Evolutionary conservation across 2,797 vertebrate species (phyloP).

Genomic region (Scomberomorus guttatus): DNA sequence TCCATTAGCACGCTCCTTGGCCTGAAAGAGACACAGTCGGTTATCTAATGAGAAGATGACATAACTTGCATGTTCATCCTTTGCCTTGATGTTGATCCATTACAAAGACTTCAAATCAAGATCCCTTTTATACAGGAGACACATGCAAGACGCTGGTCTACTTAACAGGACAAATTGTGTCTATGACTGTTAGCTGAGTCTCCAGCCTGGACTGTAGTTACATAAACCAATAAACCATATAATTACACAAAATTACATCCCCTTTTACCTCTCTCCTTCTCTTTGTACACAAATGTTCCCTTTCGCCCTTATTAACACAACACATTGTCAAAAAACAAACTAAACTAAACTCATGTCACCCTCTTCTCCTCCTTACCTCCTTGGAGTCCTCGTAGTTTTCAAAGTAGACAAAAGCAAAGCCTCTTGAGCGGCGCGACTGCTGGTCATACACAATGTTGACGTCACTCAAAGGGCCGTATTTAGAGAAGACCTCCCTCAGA

Average conservation of each 20-base stretch:
- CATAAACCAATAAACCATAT: background rate
- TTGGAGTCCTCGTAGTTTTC: conserved; percentile 94
- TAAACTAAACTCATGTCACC: background rate
- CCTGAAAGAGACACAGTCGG: conserved; percentile 78
- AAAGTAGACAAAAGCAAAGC: conserved; percentile 98
- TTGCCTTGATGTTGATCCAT: background rate
- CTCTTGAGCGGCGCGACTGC: conserved; percentile 95
- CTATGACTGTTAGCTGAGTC: background rate
- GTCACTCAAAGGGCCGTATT: conserved; percentile 93
- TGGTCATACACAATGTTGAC: conserved; percentile 98
- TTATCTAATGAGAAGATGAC: background rate
- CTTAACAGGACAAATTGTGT: background rate
- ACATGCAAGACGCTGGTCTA: background rate
- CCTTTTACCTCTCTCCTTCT: background rate
- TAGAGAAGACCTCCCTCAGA: conserved; percentile 96
- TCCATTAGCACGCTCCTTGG: conserved; percentile 96
- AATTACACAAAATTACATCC: too few relatives aligned
- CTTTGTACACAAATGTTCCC: background rate
- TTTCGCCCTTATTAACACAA: background rate
- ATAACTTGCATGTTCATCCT: background rate
- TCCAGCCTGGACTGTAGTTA: background rate
- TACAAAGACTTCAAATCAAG: background rate
- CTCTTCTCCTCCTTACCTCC: conserved; percentile 84
- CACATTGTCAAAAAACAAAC: background rate
- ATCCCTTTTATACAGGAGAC: background rate